phyloP scores from a whole-genome alignment of 2,888 invertebrate species.

The Cataglyphis altisquamis region DNA sequence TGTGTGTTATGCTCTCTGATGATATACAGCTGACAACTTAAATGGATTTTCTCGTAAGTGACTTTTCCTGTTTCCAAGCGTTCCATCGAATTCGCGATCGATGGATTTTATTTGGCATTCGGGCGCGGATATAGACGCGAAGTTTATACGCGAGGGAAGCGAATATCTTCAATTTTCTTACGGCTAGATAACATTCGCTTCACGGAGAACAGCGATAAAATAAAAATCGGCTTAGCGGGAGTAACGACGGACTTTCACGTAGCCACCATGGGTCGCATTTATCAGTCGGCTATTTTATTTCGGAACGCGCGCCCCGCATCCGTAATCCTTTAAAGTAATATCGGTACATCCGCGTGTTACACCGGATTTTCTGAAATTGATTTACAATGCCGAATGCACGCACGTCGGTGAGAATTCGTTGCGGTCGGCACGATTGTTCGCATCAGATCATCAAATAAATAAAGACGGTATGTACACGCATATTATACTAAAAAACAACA shows the following conservation, averaged over 20 bases:
- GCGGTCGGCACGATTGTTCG: neutral
- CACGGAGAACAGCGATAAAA: slow-evolving; percentile 37
- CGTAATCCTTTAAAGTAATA: slow-evolving; percentile 52
- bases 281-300: slow-evolving; percentile 51
- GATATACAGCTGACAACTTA: neutral
- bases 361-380: slow-evolving; percentile 44
- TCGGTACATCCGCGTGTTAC: slow-evolving; percentile 36
- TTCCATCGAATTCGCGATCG: slow-evolving; percentile 23
- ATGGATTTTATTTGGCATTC: slow-evolving; percentile 10
- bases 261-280: slow-evolving; percentile 31
- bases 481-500: neutral
- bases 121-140: neutral
- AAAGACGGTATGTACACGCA: neutral
- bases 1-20: neutral
- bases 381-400: slow-evolving; percentile 34
- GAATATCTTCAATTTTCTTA: slow-evolving; percentile 46
- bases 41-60: slow-evolving; percentile 15
- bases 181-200: slow-evolving; percentile 41
- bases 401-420: slow-evolving; percentile 8
- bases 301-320: slow-evolving; percentile 36
- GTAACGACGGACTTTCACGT: slow-evolving; percentile 42
- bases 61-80: neutral
- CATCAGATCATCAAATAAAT: slow-evolving; percentile 15
- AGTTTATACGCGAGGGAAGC: slow-evolving; percentile 20
- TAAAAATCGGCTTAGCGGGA: slow-evolving; percentile 49